Evolutionary conservation across 2,888 invertebrate species (phyloP), one percentile per base, ranked within the genome.

Genomic region (Pristionchus entomophagus): DNA sequence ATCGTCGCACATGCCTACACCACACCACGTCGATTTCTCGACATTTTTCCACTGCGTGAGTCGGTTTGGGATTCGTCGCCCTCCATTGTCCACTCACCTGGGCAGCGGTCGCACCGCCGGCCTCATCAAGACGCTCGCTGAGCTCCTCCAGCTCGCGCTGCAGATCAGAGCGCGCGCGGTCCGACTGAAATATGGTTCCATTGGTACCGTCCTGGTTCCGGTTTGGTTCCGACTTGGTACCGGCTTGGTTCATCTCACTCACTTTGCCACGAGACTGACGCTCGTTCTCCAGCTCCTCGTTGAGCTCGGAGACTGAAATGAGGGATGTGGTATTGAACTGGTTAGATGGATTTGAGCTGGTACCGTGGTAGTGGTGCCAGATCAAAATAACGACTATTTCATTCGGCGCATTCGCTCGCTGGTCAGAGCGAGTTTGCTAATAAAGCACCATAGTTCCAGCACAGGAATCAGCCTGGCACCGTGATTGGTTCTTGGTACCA

Each of bases 271-370:
- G 89, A 22, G 89, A 89, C 86, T 92, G 91, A 69, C 93, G 90
- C 89, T 99, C 99, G 92, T 98, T 97, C 95, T 99, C 99, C 92
- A 99, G 96, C 95, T 99, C 99, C 94, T 99, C 99, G 95, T 99
- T 99, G 94, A 99, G 96, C 95, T 99, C 99, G 94, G 98, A 98
- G 94, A 99, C 84, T 84, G 65, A 65, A 84, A 35, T 53, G 17
- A 98, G 96, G 98, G 97, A 95, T 98, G 98, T 95, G 97, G 98
- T 53, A 83, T 35, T n/a, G n/a, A n/a, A n/a, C n/a, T n/a, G n/a
- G n/a, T n/a, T n/a, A n/a, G n/a, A n/a, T n/a, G n/a, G n/a, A n/a
- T n/a, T n/a, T n/a, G n/a, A n/a, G n/a, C n/a, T n/a, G n/a, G n/a
- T n/a, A n/a, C n/a, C n/a, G n/a, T n/a, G n/a, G n/a, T n/a, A n/a